Conservation (phyloP, 2,113 vertebrate genomes). For the Corapipo altera region DNA sequence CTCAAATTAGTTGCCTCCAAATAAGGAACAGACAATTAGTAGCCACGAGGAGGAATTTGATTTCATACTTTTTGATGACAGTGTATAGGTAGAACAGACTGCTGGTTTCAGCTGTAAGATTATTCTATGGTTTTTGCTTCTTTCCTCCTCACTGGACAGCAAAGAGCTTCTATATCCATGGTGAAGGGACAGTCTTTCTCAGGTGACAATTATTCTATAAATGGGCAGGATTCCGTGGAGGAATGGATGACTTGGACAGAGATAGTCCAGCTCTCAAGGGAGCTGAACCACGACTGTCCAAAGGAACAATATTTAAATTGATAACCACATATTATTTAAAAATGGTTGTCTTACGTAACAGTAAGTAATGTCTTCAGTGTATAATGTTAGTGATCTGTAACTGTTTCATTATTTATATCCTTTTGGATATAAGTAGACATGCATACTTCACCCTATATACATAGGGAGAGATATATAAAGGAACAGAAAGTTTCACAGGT, state of each 20-base stretch:
- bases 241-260: not conserved
- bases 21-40: not conserved
- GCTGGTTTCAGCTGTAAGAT: not conserved
- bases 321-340: not conserved
- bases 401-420: not conserved
- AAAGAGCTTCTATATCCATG: not conserved
- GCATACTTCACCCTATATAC: not conserved
- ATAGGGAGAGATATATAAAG: not conserved
- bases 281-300: not conserved
- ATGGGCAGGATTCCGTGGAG: not conserved
- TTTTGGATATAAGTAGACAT: not conserved
- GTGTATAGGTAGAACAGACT: not conserved
- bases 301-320: not conserved
- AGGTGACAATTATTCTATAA: not conserved
- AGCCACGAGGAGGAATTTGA: not conserved
- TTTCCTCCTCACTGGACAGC: not conserved
- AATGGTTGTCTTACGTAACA: not conserved
- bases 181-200: not conserved
- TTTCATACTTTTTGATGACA: not conserved
- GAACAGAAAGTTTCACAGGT: not conserved
- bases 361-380: not conserved
- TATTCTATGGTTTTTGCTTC: not conserved
- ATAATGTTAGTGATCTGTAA: not conserved
- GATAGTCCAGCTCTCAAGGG: not conserved
- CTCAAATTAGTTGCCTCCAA: not conserved